A percentile compares a stretch with the other conserved stretches of the same genome.
Conservation (phyloP, 64 coral and sea anemone species). For the Platygyra sinensis region DNA sequence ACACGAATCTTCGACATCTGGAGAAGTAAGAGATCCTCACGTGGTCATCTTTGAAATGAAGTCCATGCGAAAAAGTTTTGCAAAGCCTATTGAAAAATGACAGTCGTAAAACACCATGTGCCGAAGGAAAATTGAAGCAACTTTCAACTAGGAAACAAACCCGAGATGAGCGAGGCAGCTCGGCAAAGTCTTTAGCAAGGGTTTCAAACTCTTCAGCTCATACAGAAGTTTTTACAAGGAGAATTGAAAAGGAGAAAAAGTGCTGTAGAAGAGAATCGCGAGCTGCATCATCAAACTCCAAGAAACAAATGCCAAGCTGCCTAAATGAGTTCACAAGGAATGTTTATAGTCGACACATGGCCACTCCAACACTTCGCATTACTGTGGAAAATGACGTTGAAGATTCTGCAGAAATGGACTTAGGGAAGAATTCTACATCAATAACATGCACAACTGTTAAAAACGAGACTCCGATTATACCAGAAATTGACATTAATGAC, state of each 20-base stretch:
- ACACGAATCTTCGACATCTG: background rate
- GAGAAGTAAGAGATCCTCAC: background rate
- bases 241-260: background rate
- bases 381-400: background rate
- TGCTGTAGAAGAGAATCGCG: background rate
- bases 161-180: background rate
- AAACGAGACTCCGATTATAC: background rate
- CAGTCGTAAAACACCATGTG: background rate
- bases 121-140: background rate
- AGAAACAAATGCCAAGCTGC: background rate
- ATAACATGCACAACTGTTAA: background rate
- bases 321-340: background rate
- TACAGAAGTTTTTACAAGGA: background rate
- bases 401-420: background rate
- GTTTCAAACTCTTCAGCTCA: background rate
- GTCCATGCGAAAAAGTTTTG: constrained; percentile 2
- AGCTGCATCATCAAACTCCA: background rate
- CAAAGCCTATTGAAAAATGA: background rate
- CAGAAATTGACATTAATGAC: background rate
- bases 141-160: background rate
- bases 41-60: background rate
- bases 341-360: constrained; percentile 56
- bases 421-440: background rate
- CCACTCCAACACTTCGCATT: background rate
- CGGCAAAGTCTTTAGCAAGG: background rate